A percentile compares a stretch with the other conserved stretches of the same genome.
These are phyloP conservation scores for Cairina moschata DNA, from an alignment of 2,113 vertebrate species.

Conservation along the genomic window DNA sequence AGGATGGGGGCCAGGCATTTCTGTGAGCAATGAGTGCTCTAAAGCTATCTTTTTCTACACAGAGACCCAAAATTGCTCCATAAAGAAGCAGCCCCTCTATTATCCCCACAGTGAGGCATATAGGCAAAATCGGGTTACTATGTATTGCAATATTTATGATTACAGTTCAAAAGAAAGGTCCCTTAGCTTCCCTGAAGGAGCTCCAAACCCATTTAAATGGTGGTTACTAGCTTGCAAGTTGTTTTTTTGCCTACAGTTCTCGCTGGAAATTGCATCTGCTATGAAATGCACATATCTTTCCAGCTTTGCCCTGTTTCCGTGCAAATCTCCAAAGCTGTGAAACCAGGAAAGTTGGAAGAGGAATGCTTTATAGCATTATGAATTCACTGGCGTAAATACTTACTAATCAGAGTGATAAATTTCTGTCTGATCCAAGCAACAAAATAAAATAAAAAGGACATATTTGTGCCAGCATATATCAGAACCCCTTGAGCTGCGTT, in stretches of 20 bases:
- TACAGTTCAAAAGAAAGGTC: neutral
- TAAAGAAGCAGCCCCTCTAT: neutral
- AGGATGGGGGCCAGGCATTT: neutral
- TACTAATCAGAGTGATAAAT: slow-evolving; percentile 68
- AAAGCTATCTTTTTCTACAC: neutral
- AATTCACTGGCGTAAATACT: slow-evolving; percentile 64
- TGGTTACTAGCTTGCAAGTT: neutral
- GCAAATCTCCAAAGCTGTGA: slow-evolving; percentile 18
- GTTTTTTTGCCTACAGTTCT: neutral
- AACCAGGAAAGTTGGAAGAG: neutral
- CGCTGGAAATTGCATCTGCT: neutral
- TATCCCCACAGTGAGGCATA: neutral
- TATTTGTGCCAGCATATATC: slow-evolving; percentile 27
- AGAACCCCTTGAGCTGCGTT: slow-evolving; percentile 24
- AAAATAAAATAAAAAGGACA: slow-evolving; percentile 56
- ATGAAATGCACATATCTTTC: neutral
- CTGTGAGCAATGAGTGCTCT: neutral
- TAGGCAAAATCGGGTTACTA: neutral
- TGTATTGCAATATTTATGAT: neutral
- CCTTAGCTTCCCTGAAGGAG: neutral
- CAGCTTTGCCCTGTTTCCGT: neutral
- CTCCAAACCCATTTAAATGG: neutral
- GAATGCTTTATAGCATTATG: slow-evolving; percentile 55
- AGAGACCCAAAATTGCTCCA: neutral
- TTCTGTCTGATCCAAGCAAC: slow-evolving; percentile 47